Evolutionary conservation across 2,888 invertebrate species (phyloP).

Genomic region (Leptinotarsa peninsularis): DNA sequence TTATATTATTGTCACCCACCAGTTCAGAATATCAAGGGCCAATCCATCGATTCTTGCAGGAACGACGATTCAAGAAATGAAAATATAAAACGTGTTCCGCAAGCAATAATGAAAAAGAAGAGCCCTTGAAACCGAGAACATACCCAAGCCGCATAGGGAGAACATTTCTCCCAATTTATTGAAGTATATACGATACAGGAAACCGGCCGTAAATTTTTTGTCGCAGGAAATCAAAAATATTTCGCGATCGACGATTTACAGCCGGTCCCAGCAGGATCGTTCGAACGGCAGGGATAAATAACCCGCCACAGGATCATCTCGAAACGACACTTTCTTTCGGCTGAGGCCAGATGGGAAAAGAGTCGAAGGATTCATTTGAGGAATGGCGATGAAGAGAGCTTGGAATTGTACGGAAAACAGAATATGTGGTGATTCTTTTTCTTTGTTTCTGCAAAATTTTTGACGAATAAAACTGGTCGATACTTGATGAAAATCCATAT

Average conservation of each 20-base stretch:
- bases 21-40: neutral
- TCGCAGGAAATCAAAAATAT: conserved; percentile 17
- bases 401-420: no score
- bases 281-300: conserved; percentile 1
- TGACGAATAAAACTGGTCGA: no score
- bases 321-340: neutral
- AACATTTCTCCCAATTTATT: conserved; percentile 1
- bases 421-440: no score
- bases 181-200: conserved; percentile 4
- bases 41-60: neutral
- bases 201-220: conserved; percentile 18
- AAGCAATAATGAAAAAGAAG: conserved; percentile 1
- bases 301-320: conserved; percentile 1
- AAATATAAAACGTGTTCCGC: neutral
- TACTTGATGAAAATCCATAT: no score
- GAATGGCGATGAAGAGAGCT: neutral
- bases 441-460: no score
- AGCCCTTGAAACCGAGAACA: neutral
- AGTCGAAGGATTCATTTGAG: neutral
- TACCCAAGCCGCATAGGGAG: neutral
- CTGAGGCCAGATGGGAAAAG: no score
- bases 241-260: conserved; percentile 13
- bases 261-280: neutral
- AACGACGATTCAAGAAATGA: neutral
- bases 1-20: no score